phyloP scores from a whole-genome alignment of 2,113 vertebrate genomes.

The Ochotona curzoniae region DNA sequence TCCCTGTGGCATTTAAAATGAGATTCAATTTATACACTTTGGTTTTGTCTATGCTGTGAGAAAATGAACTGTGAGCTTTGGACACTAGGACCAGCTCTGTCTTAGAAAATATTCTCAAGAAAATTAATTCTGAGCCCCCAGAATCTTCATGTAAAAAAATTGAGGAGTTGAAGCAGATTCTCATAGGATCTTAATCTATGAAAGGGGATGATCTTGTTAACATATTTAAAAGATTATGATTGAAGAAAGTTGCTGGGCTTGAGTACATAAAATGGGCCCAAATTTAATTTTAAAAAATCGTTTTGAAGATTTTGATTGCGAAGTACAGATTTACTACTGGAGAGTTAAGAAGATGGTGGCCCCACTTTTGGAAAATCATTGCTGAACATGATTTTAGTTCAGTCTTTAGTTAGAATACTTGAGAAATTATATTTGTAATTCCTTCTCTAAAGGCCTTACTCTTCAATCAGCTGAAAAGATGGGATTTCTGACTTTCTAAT shows the following conservation, averaged over 20 bases:
- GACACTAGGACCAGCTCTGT: constrained; percentile 11
- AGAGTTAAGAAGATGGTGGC: not conserved
- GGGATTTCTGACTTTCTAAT: constrained; percentile 67
- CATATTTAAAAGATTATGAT: not conserved
- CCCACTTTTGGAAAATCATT: not conserved
- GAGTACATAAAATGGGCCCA: not conserved
- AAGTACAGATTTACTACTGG: not conserved
- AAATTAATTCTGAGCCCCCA: constrained; percentile 52
- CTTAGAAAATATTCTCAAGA: constrained; percentile 31
- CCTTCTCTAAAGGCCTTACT: constrained; percentile 62
- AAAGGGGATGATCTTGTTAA: not conserved
- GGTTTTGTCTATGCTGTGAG: constrained; percentile 14
- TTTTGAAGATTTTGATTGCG: constrained; percentile 20
- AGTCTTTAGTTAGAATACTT: constrained; percentile 50
- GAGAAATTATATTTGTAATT: constrained; percentile 23
- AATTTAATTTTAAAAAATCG: not conserved
- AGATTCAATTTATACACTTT: constrained; percentile 58
- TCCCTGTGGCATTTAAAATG: constrained; percentile 54
- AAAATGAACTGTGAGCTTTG: constrained; percentile 45
- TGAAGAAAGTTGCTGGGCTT: constrained; percentile 37
- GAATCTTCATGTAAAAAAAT: constrained; percentile 46
- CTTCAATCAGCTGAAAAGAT: constrained; percentile 62
- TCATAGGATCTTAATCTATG: constrained; percentile 1
- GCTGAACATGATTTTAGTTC: not conserved
- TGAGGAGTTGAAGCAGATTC: not conserved